Conservation (phyloP, 2,113 vertebrate species). For the Notiomystis cincta region DNA sequence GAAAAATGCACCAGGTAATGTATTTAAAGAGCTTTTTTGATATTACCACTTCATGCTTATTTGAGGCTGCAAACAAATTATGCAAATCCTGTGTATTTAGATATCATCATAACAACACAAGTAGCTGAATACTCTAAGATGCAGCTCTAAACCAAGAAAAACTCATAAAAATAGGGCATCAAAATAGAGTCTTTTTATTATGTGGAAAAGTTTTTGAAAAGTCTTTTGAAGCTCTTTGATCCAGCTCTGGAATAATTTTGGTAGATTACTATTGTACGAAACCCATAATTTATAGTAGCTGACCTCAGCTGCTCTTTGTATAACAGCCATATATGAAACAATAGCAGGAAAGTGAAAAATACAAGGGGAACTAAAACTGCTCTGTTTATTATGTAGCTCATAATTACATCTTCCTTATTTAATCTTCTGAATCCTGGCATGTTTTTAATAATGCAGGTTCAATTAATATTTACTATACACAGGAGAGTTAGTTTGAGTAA, state of each 20-base stretch:
- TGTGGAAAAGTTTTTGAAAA: conserved; percentile 69
- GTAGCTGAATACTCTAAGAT: neutral
- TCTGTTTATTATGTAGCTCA: conserved; percentile 87
- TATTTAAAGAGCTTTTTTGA: neutral
- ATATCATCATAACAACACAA: neutral
- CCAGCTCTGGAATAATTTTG: conserved; percentile 76
- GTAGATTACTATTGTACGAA: conserved; percentile 86
- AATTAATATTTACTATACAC: conserved; percentile 78
- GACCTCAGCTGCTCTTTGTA: conserved; percentile 90
- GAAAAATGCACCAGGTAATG: neutral
- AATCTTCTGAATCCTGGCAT: conserved; percentile 80
- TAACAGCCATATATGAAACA: conserved; percentile 86
- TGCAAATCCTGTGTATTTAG: neutral
- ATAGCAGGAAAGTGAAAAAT: conserved; percentile 95
- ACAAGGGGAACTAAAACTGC: conserved; percentile 83
- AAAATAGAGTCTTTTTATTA: conserved; percentile 25
- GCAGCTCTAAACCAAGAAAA: neutral
- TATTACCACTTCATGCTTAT: neutral
- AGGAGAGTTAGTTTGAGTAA: conserved; percentile 81
- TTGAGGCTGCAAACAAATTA: neutral
- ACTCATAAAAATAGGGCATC: conserved; percentile 16
- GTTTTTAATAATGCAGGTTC: conserved; percentile 77
- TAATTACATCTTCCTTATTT: conserved; percentile 85
- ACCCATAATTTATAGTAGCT: conserved; percentile 88
- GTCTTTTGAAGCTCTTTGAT: conserved; percentile 83